These are phyloP conservation scores for Nephrocerus scutellatus DNA, from an alignment of 2,888 invertebrate genomes.

Conservation along the genomic window DNA sequence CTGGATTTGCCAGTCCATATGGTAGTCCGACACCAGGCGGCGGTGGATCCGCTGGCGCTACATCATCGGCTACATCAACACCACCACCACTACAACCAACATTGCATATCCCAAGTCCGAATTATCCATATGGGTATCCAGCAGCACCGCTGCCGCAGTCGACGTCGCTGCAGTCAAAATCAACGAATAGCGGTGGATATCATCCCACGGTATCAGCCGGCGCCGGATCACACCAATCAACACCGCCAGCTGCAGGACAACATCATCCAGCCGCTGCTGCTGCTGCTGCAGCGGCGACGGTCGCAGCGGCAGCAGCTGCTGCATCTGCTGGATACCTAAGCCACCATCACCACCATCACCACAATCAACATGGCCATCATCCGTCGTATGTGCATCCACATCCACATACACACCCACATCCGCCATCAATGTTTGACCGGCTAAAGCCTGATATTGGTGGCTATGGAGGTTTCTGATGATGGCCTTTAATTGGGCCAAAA, in stretches of 20 bases:
- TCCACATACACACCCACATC: conserved; percentile 19
- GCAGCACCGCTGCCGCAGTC: conserved; percentile 30
- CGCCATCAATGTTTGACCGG: conserved; percentile 46
- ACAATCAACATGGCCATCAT: no score
- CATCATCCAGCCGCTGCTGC: conserved; percentile 16
- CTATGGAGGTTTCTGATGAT: conserved; percentile 50
- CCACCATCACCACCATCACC: no score
- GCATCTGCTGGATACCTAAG: conserved; percentile 14
- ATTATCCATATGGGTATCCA: conserved; percentile 56
- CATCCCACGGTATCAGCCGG: conserved; percentile 16
- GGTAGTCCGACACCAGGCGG: conserved; percentile 31
- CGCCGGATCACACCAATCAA: conserved; percentile 16
- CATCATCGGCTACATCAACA: conserved; percentile 25
- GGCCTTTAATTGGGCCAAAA: no score
- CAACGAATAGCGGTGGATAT: no score
- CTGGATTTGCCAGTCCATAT: conserved; percentile 23
- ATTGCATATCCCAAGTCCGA: conserved; percentile 62
- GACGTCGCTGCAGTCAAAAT: no score
- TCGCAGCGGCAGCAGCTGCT: not conserved
- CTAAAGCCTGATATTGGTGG: conserved; percentile 52
- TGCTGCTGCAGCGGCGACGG: conserved; percentile 16
- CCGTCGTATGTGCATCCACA: conserved; percentile 10
- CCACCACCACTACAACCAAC: conserved; percentile 48
- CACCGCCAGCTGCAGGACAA: conserved; percentile 16
- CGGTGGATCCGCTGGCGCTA: conserved; percentile 43